Percentiles rank a stretch among this genome's conserved stretches.
Conservation (phyloP, 64 coral and sea anemone species). For the Stichodactyla helianthus region DNA sequence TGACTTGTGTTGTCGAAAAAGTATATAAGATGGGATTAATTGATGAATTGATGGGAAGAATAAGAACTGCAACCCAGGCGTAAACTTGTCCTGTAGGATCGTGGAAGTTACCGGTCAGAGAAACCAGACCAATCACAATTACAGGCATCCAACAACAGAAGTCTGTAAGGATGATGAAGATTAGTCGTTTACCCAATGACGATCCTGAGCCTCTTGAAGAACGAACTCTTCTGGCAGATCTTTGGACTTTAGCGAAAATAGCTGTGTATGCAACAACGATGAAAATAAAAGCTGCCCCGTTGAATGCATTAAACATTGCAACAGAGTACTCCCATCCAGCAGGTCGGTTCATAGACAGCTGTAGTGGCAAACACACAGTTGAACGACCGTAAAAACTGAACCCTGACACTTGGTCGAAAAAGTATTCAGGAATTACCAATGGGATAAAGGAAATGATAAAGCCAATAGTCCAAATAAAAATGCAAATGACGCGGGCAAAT, state of each 20-base stretch:
- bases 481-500: no score
- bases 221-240: not conserved
- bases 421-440: no score
- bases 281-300: constrained; percentile 20
- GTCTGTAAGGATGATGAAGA: constrained; percentile 41
- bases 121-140: not conserved
- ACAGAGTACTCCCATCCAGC: not conserved
- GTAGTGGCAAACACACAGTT: not conserved
- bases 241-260: not conserved
- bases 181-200: constrained; percentile 2
- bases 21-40: constrained; percentile 38
- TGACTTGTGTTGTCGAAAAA: constrained; percentile 19
- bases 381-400: no score
- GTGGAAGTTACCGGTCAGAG: constrained; percentile 38
- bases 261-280: constrained; percentile 26
- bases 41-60: constrained; percentile 9
- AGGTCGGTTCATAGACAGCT: not conserved
- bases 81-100: constrained; percentile 27
- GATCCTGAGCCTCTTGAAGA: not conserved
- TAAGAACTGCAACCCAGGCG: constrained; percentile 38
- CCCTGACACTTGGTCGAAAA: no score
- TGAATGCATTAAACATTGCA: constrained; percentile 25
- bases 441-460: no score
- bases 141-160: no score
- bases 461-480: no score